Conservation (phyloP, 2,888 invertebrate species). For the Malachius bipustulatus region DNA sequence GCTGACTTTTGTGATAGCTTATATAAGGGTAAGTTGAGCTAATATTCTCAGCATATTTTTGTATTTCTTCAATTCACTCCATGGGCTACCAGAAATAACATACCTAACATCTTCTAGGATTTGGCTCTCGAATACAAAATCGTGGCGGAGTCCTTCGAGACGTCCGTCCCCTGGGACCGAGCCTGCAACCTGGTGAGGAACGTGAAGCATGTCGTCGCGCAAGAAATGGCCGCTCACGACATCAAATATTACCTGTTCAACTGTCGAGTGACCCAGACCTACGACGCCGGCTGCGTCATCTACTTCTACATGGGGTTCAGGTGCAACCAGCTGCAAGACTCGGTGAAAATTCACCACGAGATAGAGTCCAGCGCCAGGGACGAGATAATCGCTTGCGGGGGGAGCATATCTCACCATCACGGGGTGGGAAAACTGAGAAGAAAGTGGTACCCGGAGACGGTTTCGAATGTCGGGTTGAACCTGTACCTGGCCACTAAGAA, state of each 20-base stretch:
- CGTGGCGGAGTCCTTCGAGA: constrained; percentile 96
- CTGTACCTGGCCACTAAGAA: constrained; percentile 73
- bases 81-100: no score
- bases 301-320: constrained; percentile 46
- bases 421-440: constrained; percentile 89
- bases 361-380: constrained; percentile 83
- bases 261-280: constrained; percentile 88
- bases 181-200: constrained; percentile 72
- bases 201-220: constrained; percentile 69
- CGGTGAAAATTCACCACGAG: constrained; percentile 69
- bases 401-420: constrained; percentile 93
- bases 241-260: constrained; percentile 58
- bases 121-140: constrained; percentile 77
- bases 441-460: constrained; percentile 74
- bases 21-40: constrained; percentile 78
- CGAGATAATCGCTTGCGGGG: constrained; percentile 82
- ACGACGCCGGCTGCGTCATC: constrained; percentile 93
- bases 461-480: constrained; percentile 68
- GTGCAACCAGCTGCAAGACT: constrained; percentile 57
- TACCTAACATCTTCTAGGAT: constrained; percentile 66
- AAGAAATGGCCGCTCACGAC: constrained; percentile 47
- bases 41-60: constrained; percentile 8
- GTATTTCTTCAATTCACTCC: neutral
- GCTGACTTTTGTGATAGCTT: constrained; percentile 95
- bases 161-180: constrained; percentile 95